Evolutionary conservation across 2,113 vertebrate species (phyloP).

Genomic region (Butastur rufipennis): DNA sequence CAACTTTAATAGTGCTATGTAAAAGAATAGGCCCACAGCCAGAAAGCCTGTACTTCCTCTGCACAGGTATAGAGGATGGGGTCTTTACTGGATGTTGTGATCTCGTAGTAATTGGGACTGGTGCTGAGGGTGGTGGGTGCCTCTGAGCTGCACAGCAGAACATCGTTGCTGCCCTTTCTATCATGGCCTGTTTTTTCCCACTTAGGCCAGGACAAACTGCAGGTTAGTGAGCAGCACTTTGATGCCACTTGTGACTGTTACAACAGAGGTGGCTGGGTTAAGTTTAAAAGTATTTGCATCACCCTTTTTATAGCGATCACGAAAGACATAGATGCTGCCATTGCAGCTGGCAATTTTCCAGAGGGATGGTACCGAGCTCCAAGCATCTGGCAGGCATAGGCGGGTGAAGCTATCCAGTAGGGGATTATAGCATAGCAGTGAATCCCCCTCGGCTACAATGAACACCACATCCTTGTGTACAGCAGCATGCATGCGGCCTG

Average conservation of each 20-base stretch:
- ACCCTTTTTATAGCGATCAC: conserved; percentile 96
- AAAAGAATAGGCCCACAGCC: neutral
- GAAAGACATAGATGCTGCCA: conserved; percentile 94
- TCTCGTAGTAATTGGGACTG: neutral
- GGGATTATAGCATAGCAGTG: conserved; percentile 94
- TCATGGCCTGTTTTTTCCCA: neutral
- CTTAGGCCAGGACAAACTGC: conserved; percentile 95
- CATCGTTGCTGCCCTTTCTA: neutral
- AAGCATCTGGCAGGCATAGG: conserved; percentile 91
- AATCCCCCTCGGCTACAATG: conserved; percentile 92
- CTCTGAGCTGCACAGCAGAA: neutral
- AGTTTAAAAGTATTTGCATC: conserved; percentile 95
- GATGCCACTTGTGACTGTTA: conserved; percentile 91
- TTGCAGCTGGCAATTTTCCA: conserved; percentile 99
- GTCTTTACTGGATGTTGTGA: neutral
- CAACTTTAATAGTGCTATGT: neutral
- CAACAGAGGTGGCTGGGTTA: conserved; percentile 93
- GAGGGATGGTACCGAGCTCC: conserved; percentile 92
- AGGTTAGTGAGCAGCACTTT: conserved; percentile 96
- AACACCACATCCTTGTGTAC: conserved; percentile 98
- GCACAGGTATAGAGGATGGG: neutral
- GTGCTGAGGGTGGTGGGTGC: neutral
- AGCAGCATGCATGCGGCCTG: conserved; percentile 92
- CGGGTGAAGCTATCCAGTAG: conserved; percentile 95
- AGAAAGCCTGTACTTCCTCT: neutral